These are phyloP conservation scores for Macrotrachela quadricornifera DNA, from an alignment of 1,140 invertebrate genomes.

Conservation along the genomic window DNA sequence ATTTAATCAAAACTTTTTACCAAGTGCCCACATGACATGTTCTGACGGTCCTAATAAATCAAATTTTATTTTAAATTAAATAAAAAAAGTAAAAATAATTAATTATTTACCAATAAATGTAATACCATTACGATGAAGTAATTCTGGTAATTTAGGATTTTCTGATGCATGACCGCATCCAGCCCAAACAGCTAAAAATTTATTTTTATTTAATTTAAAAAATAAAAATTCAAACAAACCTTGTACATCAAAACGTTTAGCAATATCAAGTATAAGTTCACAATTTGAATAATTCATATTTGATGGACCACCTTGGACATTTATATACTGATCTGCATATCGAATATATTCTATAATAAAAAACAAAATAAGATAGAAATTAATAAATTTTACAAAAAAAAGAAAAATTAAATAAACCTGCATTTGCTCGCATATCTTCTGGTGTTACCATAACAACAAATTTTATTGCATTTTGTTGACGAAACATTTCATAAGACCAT, in stretches of 20 bases:
- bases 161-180: conserved; percentile 99
- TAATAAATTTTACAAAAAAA: not conserved
- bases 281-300: conserved; percentile 99
- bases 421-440: conserved; percentile 64
- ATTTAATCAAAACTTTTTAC: too few relatives aligned
- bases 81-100: too few relatives aligned
- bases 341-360: conserved; percentile 71
- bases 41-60: conserved; percentile 72
- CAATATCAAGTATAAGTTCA: conserved; percentile 88
- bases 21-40: conserved; percentile 97
- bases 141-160: conserved; percentile 87
- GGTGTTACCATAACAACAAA: conserved; percentile 98
- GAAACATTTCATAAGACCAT: conserved; percentile 98
- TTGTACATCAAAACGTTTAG: conserved; percentile 70
- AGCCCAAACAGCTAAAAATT: conserved; percentile 67
- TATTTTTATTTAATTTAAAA: too few relatives aligned
- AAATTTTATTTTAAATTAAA: too few relatives aligned
- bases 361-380: conserved; percentile 5
- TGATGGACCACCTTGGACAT: conserved; percentile 87
- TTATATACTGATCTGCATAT: conserved; percentile 94
- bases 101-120: conserved; percentile 30
- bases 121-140: conserved; percentile 64
- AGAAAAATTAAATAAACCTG: conserved; percentile 19
- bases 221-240: too few relatives aligned
- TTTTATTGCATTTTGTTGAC: conserved; percentile 77